Evolutionary conservation across 2,888 invertebrate genomes (phyloP).

Genomic region (Leucozona laternaria): DNA sequence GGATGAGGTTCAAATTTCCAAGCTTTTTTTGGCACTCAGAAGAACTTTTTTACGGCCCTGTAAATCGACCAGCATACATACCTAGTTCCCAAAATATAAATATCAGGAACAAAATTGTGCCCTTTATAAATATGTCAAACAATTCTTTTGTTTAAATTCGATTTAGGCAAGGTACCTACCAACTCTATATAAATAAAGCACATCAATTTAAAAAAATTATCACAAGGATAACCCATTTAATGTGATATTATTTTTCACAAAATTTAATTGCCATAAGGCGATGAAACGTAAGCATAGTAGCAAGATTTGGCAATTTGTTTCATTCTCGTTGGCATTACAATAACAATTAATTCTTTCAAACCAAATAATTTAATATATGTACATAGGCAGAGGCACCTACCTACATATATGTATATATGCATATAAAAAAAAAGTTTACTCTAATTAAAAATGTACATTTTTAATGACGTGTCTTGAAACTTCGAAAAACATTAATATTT

Average conservation of each 20-base stretch:
- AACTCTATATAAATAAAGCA: neutral
- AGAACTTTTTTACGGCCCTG: too few species aligned
- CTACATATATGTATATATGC: too few species aligned
- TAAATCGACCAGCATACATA: too few species aligned
- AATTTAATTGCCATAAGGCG: conserved; percentile 28
- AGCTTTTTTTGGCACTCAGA: too few species aligned
- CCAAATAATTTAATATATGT: conserved; percentile 9
- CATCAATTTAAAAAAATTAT: neutral
- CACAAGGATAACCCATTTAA: neutral
- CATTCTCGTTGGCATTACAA: conserved; percentile 6
- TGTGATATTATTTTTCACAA: neutral
- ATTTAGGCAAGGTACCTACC: too few species aligned
- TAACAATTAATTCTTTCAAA: conserved; percentile 45
- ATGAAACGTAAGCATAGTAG: neutral
- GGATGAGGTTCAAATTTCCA: too few species aligned
- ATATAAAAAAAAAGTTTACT: conserved; percentile 34
- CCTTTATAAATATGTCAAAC: too few species aligned
- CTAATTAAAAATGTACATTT: conserved; percentile 79
- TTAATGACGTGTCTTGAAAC: conserved; percentile 83
- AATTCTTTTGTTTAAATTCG: too few species aligned
- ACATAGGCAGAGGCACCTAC: too few species aligned
- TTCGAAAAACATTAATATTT: conserved; percentile 83
- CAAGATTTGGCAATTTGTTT: conserved; percentile 22
- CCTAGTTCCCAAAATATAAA: too few species aligned
- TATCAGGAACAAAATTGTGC: too few species aligned